Evolutionary conservation across 2,797 vertebrate species (phyloP).

Genomic region (Helostoma temminkii): DNA sequence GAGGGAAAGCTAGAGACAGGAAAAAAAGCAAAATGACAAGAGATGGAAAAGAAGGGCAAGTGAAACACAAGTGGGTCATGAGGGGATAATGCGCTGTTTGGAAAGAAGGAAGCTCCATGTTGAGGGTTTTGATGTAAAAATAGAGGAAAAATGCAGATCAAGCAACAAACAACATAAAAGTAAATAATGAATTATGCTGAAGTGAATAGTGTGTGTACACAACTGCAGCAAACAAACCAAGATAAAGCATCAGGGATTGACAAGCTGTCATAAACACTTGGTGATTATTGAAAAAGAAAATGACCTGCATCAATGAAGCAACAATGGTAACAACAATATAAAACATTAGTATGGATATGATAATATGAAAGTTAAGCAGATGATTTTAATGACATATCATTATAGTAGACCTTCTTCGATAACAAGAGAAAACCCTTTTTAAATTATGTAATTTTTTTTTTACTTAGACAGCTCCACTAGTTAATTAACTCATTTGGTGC

Average conservation of each 20-base stretch:
- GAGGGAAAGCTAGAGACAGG: not conserved
- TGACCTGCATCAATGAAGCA: not conserved
- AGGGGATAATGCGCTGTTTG: not conserved
- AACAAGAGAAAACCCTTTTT: too few relatives aligned
- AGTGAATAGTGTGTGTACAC: not conserved
- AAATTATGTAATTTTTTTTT: too few relatives aligned
- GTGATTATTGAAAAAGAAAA: too few relatives aligned
- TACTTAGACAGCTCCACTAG: too few relatives aligned
- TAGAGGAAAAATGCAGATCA: constrained; percentile 15
- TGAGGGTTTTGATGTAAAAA: constrained; percentile 19
- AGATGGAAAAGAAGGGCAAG: not conserved
- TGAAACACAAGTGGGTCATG: not conserved
- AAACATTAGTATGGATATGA: not conserved
- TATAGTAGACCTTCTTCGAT: not conserved
- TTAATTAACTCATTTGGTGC: too few relatives aligned
- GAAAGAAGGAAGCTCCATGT: not conserved
- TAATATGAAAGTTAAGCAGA: not conserved
- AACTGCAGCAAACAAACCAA: not conserved
- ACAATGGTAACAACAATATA: not conserved
- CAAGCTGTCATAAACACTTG: not conserved
- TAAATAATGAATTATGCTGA: not conserved
- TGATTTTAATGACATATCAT: not conserved
- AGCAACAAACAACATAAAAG: constrained; percentile 4
- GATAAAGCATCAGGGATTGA: not conserved
- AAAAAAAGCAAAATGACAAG: constrained; percentile 8